Base-by-base conservation (phyloP, 2,797 vertebrate species). In the Sebastes iracundus region DNA sequence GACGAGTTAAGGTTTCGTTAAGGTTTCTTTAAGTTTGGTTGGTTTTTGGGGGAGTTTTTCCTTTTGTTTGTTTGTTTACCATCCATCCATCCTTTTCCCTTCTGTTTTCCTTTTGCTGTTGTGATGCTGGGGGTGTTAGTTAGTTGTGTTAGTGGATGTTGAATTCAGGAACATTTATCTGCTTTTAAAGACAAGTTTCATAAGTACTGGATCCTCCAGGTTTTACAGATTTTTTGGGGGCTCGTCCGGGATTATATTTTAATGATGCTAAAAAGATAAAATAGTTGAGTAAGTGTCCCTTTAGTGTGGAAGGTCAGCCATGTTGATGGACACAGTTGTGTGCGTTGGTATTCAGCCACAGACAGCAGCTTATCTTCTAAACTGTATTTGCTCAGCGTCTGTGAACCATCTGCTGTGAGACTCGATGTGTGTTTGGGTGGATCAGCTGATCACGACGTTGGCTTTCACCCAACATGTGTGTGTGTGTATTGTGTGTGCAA, bases 11-110 rank as follows among this genome's bases (percentile, higher is more conserved):
- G 81, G 32, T 33, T 33, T 33, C 32, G 58, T 11, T 72, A 78
- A 83, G 80, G 32, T 10, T 33, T 33, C 32, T 78, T 87, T 81
- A 3, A 2, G 38, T 85, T 79, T 79, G 22, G 22, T 62, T 79
- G 85, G 61, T 25, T 61, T 64, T 63, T 11, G 10, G 30, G 65
- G 69, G 27, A 60, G 1, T 35, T 71, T 38, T 9, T 55, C 11
- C 63, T 23, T 63, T 22, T 11, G 68, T 27, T 62, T 8, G 16
- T 38, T 5, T 53, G 25, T n/a, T 42, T 10, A 28, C 9, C 46
- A 9, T 70, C 23, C 63, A 9, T 70, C 23, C 63, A 55, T 62
- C 63, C 22, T 46, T 27, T 52, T 4, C 12, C 46, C 7, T 22
- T 56, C 12, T 78, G 30, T 71, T 67, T 14, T 63, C 46, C 2